Base-by-base conservation (phyloP, 2,113 vertebrate species). In the Xyrauchen texanus region DNA sequence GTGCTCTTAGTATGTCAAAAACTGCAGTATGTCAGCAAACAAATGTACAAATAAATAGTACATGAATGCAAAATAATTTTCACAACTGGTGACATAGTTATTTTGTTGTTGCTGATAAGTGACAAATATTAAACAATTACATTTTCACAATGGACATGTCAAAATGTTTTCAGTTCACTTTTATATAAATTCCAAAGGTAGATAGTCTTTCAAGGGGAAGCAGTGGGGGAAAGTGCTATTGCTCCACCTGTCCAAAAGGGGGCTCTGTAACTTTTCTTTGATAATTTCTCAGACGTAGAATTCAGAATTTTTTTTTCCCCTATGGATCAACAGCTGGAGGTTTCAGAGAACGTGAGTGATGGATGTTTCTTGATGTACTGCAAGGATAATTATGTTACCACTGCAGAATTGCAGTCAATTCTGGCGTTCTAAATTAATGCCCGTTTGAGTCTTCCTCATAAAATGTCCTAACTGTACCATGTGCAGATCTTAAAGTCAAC, bases 11-110 rank as follows among this genome's bases (percentile, higher is more conserved):
- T 86, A 85, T 87, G 88, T 88, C 86, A 80, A 79, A 77, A 87
- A 86, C 89, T 81, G 90, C 53, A 89, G 78, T 83, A n/a, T 86
- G 81, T 76, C 80, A 86, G 69, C 69, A 62, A 72, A 46, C 68
- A 68, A 68, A 73, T 11, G 70, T 73, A 63, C 52, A 88, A 57
- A 83, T 82, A 68, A 85, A 83, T 68, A 80, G n/a, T 60, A 66
- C 62, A 78, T 75, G 46, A 72, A 72, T 79, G 64, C 8, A 79
- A 82, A 82, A 77, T 42, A 53, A 67, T 16, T 47, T 10, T 67
- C 3, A 5, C 0, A 49, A 44, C 61, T 57, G 45, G 16, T 47
- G 51, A 49, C 15, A 61, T 46, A 71, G 58, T 53, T 58, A 47
- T 77, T 55, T 65, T 52, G 63, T 61, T 71, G 21, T 34, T 34